phyloP scores from a whole-genome alignment of 2,797 vertebrate genomes.

The Cephalopachus bancanus region DNA sequence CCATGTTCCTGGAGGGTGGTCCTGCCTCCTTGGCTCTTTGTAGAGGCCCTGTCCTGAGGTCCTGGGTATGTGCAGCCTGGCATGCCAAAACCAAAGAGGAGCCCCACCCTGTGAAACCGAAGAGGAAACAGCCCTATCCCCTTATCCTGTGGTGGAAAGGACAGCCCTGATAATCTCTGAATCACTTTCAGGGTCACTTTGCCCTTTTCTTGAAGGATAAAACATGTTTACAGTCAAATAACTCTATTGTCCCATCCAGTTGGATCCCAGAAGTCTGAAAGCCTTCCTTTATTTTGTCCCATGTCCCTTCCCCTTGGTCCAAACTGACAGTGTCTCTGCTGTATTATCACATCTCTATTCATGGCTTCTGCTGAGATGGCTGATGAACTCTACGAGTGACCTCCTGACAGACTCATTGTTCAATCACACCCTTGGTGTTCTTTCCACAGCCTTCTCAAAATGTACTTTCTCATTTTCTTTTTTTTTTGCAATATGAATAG shows the following conservation, averaged over 20 bases:
- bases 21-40: background rate
- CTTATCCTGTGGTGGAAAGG: background rate
- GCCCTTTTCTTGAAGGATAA: background rate
- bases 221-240: background rate
- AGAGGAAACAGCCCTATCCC: background rate
- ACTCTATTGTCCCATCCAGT: background rate
- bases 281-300: background rate
- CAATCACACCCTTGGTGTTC: background rate
- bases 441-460: background rate
- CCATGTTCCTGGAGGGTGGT: background rate
- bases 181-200: background rate
- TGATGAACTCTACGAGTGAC: background rate
- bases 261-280: background rate
- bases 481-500: background rate
- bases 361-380: background rate
- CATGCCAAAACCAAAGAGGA: background rate
- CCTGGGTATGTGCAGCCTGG: background rate
- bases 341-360: background rate
- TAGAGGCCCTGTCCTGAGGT: background rate
- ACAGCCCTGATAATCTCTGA: background rate
- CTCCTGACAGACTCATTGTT: background rate
- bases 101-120: background rate
- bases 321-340: background rate
- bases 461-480: background rate
- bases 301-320: background rate